A percentile compares a stretch with the other conserved stretches of the same genome.
Evolutionary conservation across 2,797 vertebrate genomes (phyloP).

Genomic region (Percopsis omiscomaycus): DNA sequence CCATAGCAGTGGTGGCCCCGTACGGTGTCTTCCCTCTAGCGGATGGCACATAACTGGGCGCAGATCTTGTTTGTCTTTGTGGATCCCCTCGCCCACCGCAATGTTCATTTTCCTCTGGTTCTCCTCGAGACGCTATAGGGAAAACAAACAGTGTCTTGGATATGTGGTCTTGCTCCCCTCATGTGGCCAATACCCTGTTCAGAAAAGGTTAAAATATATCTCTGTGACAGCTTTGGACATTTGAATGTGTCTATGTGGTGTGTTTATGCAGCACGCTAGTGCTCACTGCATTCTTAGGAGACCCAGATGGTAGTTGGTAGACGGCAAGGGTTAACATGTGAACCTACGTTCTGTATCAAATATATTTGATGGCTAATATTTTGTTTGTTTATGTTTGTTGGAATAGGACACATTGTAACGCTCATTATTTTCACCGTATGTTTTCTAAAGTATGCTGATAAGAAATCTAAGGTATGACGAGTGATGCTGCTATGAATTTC

Average conservation of each 20-base stretch:
- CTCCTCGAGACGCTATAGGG: constrained; percentile 16
- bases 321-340: too few relatives aligned
- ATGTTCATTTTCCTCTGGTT: constrained; percentile 25
- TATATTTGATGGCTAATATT: too few relatives aligned
- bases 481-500: background rate
- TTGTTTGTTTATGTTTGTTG: too few relatives aligned
- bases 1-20: constrained; percentile 45
- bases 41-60: constrained; percentile 46
- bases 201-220: constrained; percentile 6
- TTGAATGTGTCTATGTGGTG: constrained; percentile 10
- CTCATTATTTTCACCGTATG: too few relatives aligned
- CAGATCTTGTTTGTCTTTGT: constrained; percentile 55
- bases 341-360: background rate
- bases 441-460: background rate
- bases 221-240: background rate
- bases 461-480: background rate
- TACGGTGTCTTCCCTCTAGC: constrained; percentile 38
- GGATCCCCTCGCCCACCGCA: constrained; percentile 34
- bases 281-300: background rate
- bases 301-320: too few relatives aligned
- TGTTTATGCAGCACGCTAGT: background rate
- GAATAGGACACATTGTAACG: too few relatives aligned
- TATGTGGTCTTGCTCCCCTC: constrained; percentile 20
- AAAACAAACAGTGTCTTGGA: constrained; percentile 5
- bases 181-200: constrained; percentile 11